Conservation (phyloP, 2,797 vertebrate genomes). For the Huso huso region DNA sequence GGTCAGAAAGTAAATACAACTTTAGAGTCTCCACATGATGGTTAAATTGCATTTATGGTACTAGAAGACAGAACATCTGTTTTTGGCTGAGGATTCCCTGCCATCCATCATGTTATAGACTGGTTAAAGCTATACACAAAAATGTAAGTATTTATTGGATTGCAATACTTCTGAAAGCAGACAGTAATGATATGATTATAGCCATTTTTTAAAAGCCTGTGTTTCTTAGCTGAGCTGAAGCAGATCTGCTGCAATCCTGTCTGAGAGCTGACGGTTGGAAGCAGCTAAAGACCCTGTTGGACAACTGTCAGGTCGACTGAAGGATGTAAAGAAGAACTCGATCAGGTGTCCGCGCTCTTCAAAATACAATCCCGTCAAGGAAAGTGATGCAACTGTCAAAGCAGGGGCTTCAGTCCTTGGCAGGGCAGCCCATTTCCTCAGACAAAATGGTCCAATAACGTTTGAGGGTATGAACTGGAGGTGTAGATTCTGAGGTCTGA, state of each 20-base stretch:
- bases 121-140: conserved; percentile 2
- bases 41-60: conserved; percentile 8
- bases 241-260: conserved; percentile 32
- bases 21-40: neutral
- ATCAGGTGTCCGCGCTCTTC: conserved; percentile 62
- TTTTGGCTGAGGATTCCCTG: conserved; percentile 9
- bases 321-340: conserved; percentile 62
- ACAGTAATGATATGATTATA: conserved; percentile 10
- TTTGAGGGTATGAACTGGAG: conserved; percentile 70
- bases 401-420: conserved; percentile 59
- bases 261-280: conserved; percentile 38
- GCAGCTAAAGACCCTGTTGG: conserved; percentile 46
- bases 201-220: conserved; percentile 4
- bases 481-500: conserved; percentile 48
- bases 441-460: conserved; percentile 80
- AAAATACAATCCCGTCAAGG: conserved; percentile 54
- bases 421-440: conserved; percentile 61
- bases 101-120: conserved; percentile 15
- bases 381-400: conserved; percentile 75
- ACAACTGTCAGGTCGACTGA: conserved; percentile 57
- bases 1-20: neutral
- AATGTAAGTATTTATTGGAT: conserved; percentile 16
- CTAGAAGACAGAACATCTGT: neutral
- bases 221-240: conserved; percentile 28
- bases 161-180: conserved; percentile 15